Conservation (phyloP, 1,140 invertebrate species). For the Oryzaephilus surinamensis region DNA sequence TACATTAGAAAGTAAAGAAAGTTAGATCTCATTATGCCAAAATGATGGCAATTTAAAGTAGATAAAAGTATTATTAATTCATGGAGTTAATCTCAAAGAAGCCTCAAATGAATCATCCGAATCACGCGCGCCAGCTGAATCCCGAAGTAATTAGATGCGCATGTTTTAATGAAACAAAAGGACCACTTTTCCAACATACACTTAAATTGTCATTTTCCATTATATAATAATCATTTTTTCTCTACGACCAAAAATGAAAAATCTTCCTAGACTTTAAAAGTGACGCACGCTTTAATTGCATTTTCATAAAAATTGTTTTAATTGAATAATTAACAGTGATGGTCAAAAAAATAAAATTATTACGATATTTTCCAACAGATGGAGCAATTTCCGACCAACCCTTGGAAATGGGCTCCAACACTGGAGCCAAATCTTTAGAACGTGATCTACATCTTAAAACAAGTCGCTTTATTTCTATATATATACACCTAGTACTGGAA, state of each 20-base stretch:
- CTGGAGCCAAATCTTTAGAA: slow-evolving; percentile 6
- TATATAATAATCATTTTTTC: no score
- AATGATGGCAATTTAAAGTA: slow-evolving; percentile 15
- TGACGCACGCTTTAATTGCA: no score
- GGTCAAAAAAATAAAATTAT: no score
- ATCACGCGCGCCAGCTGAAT: slow-evolving; percentile 13
- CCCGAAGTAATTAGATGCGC: slow-evolving; percentile 15
- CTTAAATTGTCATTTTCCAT: no score
- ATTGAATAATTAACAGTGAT: no score
- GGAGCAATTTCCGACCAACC: slow-evolving; percentile 13
- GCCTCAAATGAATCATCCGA: slow-evolving; percentile 12
- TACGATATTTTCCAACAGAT: no score
- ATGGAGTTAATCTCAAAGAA: slow-evolving; percentile 16
- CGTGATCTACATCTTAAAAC: slow-evolving; percentile 7
- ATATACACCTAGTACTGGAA: slow-evolving; percentile 1
- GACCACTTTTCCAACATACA: no score
- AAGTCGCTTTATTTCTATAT: no score
- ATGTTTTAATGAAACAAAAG: slow-evolving; percentile 18
- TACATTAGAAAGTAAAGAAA: slow-evolving; percentile 5
- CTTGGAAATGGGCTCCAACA: slow-evolving; percentile 8
- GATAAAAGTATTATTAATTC: slow-evolving; percentile 19
- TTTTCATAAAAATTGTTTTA: no score
- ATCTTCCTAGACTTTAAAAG: no score
- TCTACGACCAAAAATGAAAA: no score
- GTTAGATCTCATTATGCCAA: slow-evolving; percentile 9